Base-by-base conservation (phyloP, 2,797 vertebrate genomes). In the Tarsius wallacei region DNA sequence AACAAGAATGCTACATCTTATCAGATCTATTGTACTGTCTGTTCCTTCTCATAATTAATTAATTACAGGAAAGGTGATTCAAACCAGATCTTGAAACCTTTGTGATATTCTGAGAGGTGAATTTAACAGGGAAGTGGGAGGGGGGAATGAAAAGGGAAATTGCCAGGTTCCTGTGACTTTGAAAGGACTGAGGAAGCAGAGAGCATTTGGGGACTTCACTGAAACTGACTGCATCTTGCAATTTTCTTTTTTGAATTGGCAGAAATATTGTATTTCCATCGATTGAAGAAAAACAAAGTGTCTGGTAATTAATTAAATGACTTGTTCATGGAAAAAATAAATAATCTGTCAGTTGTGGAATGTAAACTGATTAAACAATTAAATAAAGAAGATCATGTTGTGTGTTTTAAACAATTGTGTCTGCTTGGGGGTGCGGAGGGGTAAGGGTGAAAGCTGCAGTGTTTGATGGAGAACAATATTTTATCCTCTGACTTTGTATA, bases 301-400 rank as follows among this genome's bases (percentile, higher is more conserved):
- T 99, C 98, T 99, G 98, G 98, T 99, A 98, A 98, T 96, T 98
- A 99, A 99, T 97, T 98, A 98, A 99, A 98, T 98, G 98, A 99
- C 98, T 98, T 98, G 98, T 99, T 99, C 98, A 98, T 99, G 98
- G 98, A 98, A 98, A 99, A 98, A 96, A 98, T 98, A 98, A 99
- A 98, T 98, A 99, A 99, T 92, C 97, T 99, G 99, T 99, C 99
- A 98, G 98, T 98, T 99, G 99, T 99, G 99, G 99, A 99, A 99
- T 99, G 99, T 99, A 99, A 99, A 99, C 99, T 98, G 98, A 99
- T 99, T 99, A 99, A 99, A 99, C 98, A 98, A 99, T 99, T 98
- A 99, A 99, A 99, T 98, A 98, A 98, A 98, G 97, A 97, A 98
- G 98, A 98, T 94, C 97, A 98, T 99, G 98, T 99, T 99, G 98